Evolutionary conservation across 2,113 vertebrate genomes (phyloP).

Genomic region (Saccopteryx bilineata): DNA sequence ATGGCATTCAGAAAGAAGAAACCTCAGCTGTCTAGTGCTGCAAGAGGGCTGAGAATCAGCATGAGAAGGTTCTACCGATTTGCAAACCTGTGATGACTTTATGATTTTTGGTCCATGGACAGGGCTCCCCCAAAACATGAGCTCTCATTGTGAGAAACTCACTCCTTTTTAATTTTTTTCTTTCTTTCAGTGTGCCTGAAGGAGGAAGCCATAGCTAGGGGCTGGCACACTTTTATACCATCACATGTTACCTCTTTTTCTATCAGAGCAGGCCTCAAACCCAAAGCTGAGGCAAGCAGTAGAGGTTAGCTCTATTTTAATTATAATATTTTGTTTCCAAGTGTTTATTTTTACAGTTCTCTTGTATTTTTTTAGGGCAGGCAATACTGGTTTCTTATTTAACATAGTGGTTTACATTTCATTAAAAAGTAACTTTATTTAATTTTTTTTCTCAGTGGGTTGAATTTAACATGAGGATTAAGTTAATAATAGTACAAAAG

Average conservation of each 20-base stretch:
- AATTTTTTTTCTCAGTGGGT: background rate
- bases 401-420: slow-evolving; percentile 40
- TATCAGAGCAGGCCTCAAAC: background rate
- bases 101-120: accelerated
- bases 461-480: slow-evolving; percentile 10
- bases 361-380: background rate
- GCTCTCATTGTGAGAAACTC: background rate
- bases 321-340: slow-evolving; percentile 49
- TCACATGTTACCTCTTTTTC: background rate
- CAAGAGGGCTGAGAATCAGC: background rate
- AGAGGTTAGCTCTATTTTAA: background rate
- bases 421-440: slow-evolving; percentile 46
- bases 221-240: background rate
- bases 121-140: background rate
- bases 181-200: background rate
- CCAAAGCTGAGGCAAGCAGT: background rate
- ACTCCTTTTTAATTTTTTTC: background rate
- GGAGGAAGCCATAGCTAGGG: background rate
- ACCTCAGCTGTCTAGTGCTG: background rate
- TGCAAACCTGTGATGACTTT: accelerated
- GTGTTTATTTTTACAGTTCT: slow-evolving; percentile 69
- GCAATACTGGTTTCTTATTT: slow-evolving; percentile 24
- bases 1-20: background rate
- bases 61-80: accelerated
- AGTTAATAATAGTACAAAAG: background rate